Base-by-base conservation (phyloP, 2,888 invertebrate species). In the Nomada flava region DNA sequence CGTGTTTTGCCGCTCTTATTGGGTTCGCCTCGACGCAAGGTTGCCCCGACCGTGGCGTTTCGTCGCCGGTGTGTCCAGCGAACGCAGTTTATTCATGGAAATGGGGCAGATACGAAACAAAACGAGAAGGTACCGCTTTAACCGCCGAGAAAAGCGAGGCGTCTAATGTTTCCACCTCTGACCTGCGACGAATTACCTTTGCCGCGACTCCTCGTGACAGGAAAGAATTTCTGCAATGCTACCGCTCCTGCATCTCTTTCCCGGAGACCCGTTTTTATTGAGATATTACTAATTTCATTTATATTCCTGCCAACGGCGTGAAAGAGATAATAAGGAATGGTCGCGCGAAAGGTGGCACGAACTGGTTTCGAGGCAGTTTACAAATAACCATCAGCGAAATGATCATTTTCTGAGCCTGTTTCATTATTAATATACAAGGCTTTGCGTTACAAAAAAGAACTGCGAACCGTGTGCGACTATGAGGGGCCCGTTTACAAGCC, bases 41-140 rank as follows among this genome's bases (percentile, higher is more conserved):
- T 75, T 75, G 74, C 64, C 50, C 62, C 64, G 52, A 18, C 60
- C 44, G 47, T 44, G 52, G 55, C 60, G 64, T 64, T 36, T 36
- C 36, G 36, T 47, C 52, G 52, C 55, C 75, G 62, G 36, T 36
- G 44, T 23, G 52, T 77, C 73, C 69, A 68, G n/a, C 55, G 59
- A 20, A 29, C 47, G 26, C 26, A 53, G 72, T 75, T 80, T 80
- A 80, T 83, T 79, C 84, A 83, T 84, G 83, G 79, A 83, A 84
- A 80, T 74, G 64, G 83, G 73, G 71, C 83, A 83, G 83, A 80
- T 83, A 77, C 83, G 80, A 73, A 80, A 83, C 76, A 83, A 82
- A 84, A 84, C 76, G 77, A 84, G 64, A 79, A 59, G 76, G 71
- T 79, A 68, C 76, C 76, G 81, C 67, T 85, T 83, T 79, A 79